phyloP scores from a whole-genome alignment of 2,113 vertebrate genomes.

The Ammospiza caudacuta region DNA sequence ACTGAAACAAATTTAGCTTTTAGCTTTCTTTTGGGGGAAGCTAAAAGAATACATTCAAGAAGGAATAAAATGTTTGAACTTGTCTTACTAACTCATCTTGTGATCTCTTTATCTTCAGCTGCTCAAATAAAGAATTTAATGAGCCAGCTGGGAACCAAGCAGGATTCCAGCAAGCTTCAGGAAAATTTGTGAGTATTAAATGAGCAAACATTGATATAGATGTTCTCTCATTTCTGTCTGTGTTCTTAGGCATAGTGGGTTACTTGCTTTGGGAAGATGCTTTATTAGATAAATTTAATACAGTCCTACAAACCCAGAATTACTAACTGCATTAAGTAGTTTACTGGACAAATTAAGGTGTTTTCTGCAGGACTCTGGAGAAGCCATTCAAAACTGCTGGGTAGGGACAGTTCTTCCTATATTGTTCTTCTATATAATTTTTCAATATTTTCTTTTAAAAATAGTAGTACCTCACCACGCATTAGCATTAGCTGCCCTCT shows the following conservation, averaged over 20 bases:
- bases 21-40: neutral
- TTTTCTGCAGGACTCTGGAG: neutral
- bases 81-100: neutral
- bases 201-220: neutral
- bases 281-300: neutral
- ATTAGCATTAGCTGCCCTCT: neutral
- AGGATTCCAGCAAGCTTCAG: conserved; percentile 91
- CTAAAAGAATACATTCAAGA: neutral
- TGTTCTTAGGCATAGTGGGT: neutral
- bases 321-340: neutral
- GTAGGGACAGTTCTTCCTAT: neutral
- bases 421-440: neutral
- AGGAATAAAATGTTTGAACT: neutral
- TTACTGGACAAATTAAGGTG: neutral
- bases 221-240: neutral
- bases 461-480: neutral
- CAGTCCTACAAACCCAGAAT: neutral
- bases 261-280: neutral
- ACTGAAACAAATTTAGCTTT: neutral
- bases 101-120: conserved; percentile 74
- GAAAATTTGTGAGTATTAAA: conserved; percentile 88
- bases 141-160: conserved; percentile 91
- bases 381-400: neutral
- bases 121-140: conserved; percentile 94
- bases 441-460: neutral